phyloP scores from a whole-genome alignment of 2,888 invertebrate genomes.

The Drosophila kanekoi region DNA sequence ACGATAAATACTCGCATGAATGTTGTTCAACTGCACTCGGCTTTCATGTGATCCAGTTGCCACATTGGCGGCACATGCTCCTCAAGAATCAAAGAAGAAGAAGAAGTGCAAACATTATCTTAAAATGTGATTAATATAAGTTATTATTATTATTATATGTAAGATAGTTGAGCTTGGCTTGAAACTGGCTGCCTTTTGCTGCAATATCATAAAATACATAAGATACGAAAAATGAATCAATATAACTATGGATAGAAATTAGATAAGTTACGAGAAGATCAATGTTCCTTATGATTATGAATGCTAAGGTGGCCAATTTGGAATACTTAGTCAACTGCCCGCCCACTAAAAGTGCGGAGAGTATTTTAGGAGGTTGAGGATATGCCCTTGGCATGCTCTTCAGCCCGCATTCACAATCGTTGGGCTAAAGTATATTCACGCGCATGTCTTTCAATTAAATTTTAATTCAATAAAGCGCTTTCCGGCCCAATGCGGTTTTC shows the following conservation, averaged over 20 bases:
- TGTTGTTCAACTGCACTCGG: constrained; percentile 36
- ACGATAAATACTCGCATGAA: constrained; percentile 3
- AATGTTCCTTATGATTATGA: too few species aligned
- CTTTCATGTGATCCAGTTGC: constrained; percentile 27
- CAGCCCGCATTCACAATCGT: neutral
- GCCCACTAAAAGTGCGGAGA: too few species aligned
- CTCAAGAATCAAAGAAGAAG: constrained; percentile 14
- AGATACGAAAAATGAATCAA: too few species aligned
- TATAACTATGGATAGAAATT: too few species aligned
- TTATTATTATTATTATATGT: neutral
- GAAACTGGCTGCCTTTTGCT: too few species aligned
- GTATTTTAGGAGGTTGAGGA: neutral
- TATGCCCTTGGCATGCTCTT: neutral
- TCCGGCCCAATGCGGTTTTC: constrained; percentile 13
- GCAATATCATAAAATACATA: too few species aligned
- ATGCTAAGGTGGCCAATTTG: too few species aligned
- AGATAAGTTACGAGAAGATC: too few species aligned
- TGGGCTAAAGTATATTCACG: constrained; percentile 60
- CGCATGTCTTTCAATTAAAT: constrained; percentile 75
- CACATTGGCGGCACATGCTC: constrained; percentile 19
- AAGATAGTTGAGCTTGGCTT: neutral
- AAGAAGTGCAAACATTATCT: neutral
- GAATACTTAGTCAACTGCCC: too few species aligned
- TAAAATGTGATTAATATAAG: neutral
- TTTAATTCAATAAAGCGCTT: constrained; percentile 77